Evolutionary conservation across 2,113 vertebrate genomes (phyloP).

Genomic region (Gymnogyps californianus): DNA sequence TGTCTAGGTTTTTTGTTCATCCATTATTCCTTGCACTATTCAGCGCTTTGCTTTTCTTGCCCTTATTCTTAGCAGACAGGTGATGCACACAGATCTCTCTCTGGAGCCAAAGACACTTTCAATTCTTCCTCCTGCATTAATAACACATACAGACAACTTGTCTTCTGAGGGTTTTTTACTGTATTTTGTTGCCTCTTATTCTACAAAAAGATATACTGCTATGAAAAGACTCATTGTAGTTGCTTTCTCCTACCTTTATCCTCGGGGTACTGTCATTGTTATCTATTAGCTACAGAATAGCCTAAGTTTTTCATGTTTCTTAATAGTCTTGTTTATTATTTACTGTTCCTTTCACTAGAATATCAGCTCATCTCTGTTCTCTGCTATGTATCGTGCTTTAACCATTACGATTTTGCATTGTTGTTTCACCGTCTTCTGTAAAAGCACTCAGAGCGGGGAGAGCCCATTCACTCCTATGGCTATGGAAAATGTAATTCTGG

Average conservation of each 20-base stretch:
- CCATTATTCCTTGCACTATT: background rate
- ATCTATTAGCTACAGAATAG: background rate
- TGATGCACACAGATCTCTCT: background rate
- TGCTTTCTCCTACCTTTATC: background rate
- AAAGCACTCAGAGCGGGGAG: background rate
- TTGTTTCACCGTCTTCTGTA: background rate
- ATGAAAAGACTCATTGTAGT: background rate
- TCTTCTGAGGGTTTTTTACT: slow-evolving; percentile 1
- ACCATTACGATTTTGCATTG: background rate
- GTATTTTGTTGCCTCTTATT: background rate
- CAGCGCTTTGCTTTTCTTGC: background rate
- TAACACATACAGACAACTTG: slow-evolving; percentile 1
- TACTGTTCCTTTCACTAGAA: background rate
- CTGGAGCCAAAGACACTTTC: background rate
- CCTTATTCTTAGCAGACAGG: background rate
- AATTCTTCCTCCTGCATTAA: slow-evolving; percentile 9
- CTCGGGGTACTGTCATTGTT: background rate
- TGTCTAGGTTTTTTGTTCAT: background rate
- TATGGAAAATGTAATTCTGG: background rate
- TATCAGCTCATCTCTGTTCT: background rate
- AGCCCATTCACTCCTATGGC: background rate
- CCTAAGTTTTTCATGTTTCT: background rate
- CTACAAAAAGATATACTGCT: background rate
- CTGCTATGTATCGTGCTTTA: background rate
- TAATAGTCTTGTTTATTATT: background rate